Conservation (phyloP, 2,113 vertebrate species). For the Lates calcarifer region DNA sequence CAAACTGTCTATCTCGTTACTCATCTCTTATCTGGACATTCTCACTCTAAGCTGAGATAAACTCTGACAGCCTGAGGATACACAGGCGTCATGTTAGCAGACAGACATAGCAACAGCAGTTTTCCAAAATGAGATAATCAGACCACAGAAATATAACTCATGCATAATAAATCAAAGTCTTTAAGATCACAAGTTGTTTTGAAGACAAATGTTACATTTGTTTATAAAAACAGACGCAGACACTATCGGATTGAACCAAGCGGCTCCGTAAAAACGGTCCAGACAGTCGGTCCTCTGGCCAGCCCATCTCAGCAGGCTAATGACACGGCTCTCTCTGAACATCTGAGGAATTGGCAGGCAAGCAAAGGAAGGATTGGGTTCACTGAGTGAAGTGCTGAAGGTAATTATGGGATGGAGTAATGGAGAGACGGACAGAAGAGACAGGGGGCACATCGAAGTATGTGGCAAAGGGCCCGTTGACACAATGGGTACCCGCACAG, state of each 20-base stretch:
- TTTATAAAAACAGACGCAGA: slow-evolving; percentile 51
- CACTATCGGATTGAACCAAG: slow-evolving; percentile 33
- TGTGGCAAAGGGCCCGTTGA: slow-evolving; percentile 72
- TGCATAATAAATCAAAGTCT: slow-evolving; percentile 32
- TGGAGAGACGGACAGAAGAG: slow-evolving; percentile 64
- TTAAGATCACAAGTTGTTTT: slow-evolving; percentile 16
- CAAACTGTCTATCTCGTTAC: slow-evolving; percentile 47
- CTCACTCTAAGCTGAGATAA: slow-evolving; percentile 58
- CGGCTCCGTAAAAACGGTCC: slow-evolving; percentile 35
- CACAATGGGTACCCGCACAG: slow-evolving; percentile 62
- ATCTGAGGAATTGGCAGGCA: slow-evolving; percentile 79
- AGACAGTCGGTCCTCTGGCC: slow-evolving; percentile 64
- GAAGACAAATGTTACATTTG: slow-evolving; percentile 11
- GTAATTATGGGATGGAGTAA: slow-evolving; percentile 80
- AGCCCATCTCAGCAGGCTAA: slow-evolving; percentile 63
- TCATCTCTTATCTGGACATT: slow-evolving; percentile 68
- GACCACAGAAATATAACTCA: slow-evolving; percentile 38
- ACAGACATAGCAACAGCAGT: slow-evolving; percentile 42
- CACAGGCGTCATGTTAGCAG: slow-evolving; percentile 50
- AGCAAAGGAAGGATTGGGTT: slow-evolving; percentile 66
- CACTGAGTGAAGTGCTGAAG: slow-evolving; percentile 64
- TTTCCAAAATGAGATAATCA: slow-evolving; percentile 46
- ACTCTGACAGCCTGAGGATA: slow-evolving; percentile 57
- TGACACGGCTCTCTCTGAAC: slow-evolving; percentile 72
- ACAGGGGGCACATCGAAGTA: slow-evolving; percentile 57